A percentile compares a stretch with the other conserved stretches of the same genome.
Conservation (phyloP, 1,140 invertebrate species). For the Sarcophaga bullata region DNA sequence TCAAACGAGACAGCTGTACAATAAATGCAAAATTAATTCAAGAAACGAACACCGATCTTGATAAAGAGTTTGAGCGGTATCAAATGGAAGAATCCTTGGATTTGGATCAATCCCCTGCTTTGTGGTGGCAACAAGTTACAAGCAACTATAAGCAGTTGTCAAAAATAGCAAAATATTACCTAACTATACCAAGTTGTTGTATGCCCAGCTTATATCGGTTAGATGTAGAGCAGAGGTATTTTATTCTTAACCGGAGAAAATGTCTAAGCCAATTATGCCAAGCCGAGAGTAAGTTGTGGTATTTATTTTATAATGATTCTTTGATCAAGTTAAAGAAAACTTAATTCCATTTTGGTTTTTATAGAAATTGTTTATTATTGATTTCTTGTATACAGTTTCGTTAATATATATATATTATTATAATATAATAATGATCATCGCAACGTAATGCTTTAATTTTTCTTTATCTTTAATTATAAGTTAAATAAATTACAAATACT, state of each 20-base stretch:
- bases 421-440: slow-evolving; percentile 21
- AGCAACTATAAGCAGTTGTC: slow-evolving; percentile 15
- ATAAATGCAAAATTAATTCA: neutral
- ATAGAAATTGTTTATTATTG: slow-evolving; percentile 20
- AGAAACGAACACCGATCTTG: neutral
- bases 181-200: slow-evolving; percentile 39
- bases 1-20: slow-evolving; percentile 20
- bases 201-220: neutral
- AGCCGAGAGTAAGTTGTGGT: slow-evolving; percentile 38
- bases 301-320: slow-evolving; percentile 39
- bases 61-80: slow-evolving; percentile 36
- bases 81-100: slow-evolving; percentile 37
- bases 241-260: slow-evolving; percentile 17
- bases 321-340: neutral
- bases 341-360: neutral
- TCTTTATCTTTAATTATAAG: slow-evolving; percentile 41
- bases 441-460: slow-evolving; percentile 21
- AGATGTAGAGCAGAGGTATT: neutral
- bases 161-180: slow-evolving; percentile 41
- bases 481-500: slow-evolving; percentile 44
- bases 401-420: slow-evolving; percentile 36
- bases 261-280: neutral
- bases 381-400: slow-evolving; percentile 15
- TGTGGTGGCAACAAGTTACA: slow-evolving; percentile 35
- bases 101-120: slow-evolving; percentile 36